Percentiles rank a stretch among this genome's conserved stretches.
phyloP scores from a whole-genome alignment of 2,797 vertebrate genomes.

The Cossypha caffra region DNA sequence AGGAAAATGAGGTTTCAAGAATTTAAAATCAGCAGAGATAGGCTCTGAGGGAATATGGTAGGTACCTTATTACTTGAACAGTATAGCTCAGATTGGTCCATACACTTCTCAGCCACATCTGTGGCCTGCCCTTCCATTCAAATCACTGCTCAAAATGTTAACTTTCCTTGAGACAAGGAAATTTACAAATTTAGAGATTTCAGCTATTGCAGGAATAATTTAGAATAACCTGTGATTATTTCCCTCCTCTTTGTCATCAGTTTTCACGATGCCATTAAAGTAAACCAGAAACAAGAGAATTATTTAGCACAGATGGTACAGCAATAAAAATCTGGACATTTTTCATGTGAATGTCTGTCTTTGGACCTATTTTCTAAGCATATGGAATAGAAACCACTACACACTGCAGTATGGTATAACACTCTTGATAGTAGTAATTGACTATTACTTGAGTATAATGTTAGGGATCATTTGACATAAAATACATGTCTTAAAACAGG shows the following conservation, averaged over 20 bases:
- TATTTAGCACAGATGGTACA: background rate
- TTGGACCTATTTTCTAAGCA: background rate
- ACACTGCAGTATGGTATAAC: background rate
- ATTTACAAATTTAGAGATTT: too few species aligned
- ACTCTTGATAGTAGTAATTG: background rate
- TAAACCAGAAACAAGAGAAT: background rate
- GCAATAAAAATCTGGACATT: background rate
- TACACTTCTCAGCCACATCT: background rate
- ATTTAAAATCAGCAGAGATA: background rate
- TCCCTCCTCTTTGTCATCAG: background rate
- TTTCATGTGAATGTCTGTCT: background rate
- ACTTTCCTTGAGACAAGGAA: background rate
- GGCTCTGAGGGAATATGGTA: background rate
- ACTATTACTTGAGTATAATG: background rate
- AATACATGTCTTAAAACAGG: background rate
- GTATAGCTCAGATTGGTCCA: background rate
- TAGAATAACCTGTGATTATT: background rate
- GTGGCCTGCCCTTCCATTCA: background rate
- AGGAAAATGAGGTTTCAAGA: background rate
- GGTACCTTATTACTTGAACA: background rate
- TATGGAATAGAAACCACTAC: background rate
- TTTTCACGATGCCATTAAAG: background rate
- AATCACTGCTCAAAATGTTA: background rate
- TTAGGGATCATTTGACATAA: background rate
- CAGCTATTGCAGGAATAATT: background rate